Percentiles rank a stretch among this genome's conserved stretches.
Evolutionary conservation across 2,797 vertebrate species (phyloP).

Genomic region (Hemibagrus guttatus): DNA sequence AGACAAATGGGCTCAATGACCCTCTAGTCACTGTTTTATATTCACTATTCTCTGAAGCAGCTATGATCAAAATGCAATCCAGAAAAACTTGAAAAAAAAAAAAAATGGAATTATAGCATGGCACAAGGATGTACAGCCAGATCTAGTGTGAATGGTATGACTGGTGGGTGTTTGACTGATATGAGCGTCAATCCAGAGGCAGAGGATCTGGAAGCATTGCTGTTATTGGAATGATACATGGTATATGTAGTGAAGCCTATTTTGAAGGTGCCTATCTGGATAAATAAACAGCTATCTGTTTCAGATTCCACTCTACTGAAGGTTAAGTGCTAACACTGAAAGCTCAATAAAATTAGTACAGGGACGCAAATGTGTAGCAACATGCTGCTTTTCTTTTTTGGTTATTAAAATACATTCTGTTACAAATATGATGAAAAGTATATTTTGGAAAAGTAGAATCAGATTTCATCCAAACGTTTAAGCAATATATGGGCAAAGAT

Average conservation of each 20-base stretch:
- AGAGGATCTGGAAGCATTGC: not conserved
- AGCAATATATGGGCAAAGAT: not conserved
- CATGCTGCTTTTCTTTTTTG: not conserved
- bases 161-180: not conserved
- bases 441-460: not conserved
- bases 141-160: not conserved
- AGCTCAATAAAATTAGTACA: not conserved
- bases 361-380: not conserved
- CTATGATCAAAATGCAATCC: not conserved
- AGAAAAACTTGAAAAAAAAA: not conserved
- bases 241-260: no score
- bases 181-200: not conserved
- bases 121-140: not conserved
- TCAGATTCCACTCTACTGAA: constrained; percentile 3
- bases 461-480: not conserved
- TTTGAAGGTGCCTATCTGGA: not conserved
- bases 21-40: not conserved
- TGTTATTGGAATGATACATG: not conserved
- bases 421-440: not conserved
- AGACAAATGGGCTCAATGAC: not conserved
- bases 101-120: not conserved
- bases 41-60: not conserved
- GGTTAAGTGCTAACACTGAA: not conserved
- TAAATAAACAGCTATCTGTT: not conserved
- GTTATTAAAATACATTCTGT: not conserved